Percentiles rank a stretch among this genome's conserved stretches.
These are phyloP conservation scores for Carcinoscorpius rotundicauda DNA, from an alignment of 1,140 invertebrate genomes.

Conservation along the genomic window DNA sequence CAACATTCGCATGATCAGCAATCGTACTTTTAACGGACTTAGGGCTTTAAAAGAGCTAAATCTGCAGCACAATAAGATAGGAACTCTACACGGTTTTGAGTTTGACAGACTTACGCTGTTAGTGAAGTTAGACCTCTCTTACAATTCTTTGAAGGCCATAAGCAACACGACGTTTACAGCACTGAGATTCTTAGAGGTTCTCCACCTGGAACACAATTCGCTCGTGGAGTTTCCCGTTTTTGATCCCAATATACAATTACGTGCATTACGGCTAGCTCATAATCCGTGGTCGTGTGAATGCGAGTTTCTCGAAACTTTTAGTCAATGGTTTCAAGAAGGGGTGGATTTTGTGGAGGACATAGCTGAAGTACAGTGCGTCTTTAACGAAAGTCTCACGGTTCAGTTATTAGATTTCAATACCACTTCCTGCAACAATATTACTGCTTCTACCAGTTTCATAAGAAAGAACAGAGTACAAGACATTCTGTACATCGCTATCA, in stretches of 20 bases:
- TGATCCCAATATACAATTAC: constrained; percentile 34
- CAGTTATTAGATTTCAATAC: too few species aligned
- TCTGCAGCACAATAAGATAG: constrained; percentile 69
- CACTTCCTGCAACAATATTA: too few species aligned
- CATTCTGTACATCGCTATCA: constrained; percentile 47
- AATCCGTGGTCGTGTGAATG: constrained; percentile 40
- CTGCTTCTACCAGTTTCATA: too few species aligned
- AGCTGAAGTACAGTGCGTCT: too few species aligned
- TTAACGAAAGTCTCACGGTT: too few species aligned
- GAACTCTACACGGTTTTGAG: constrained; percentile 65
- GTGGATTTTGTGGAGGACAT: too few species aligned
- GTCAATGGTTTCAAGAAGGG: constrained; percentile 49
- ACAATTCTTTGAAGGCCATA: constrained; percentile 64
- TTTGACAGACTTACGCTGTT: constrained; percentile 57
- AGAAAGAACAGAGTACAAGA: constrained; percentile 28
- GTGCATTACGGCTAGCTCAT: constrained; percentile 28
- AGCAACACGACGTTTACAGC: constrained; percentile 67
- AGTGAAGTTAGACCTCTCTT: constrained; percentile 71
- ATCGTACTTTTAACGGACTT: constrained; percentile 79
- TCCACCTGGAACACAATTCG: constrained; percentile 72
- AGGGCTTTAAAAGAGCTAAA: constrained; percentile 49
- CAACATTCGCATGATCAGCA: constrained; percentile 66
- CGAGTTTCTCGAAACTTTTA: constrained; percentile 64
- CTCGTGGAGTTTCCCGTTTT: constrained; percentile 45
- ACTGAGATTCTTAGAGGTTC: constrained; percentile 61